Conservation (phyloP, 2,888 invertebrate species). For the Caradrina clavipalpis region DNA sequence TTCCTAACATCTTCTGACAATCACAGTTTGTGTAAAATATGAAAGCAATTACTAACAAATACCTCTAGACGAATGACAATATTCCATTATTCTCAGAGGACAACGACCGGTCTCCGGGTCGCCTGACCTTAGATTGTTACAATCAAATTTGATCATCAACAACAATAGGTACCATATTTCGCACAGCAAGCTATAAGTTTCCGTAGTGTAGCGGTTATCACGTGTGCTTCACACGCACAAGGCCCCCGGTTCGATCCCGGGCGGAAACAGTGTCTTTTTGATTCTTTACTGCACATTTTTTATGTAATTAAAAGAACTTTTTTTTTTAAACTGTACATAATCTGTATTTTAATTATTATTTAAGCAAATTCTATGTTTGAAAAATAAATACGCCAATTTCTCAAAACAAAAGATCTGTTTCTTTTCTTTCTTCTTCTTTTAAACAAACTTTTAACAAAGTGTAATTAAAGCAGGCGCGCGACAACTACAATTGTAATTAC, state of each 20-base stretch:
- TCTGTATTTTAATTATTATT: too few relatives aligned
- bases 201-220: slow-evolving; percentile 95
- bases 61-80: neutral
- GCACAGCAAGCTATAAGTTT: slow-evolving; percentile 77
- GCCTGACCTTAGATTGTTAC: neutral
- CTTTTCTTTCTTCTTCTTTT: too few relatives aligned
- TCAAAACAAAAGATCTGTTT: too few relatives aligned
- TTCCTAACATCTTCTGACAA: slow-evolving; percentile 4
- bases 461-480: neutral
- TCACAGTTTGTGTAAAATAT: slow-evolving; percentile 8
- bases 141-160: neutral
- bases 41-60: neutral
- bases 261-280: slow-evolving; percentile 88
- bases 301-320: too few relatives aligned
- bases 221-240: slow-evolving; percentile 95
- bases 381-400: too few relatives aligned
- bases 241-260: slow-evolving; percentile 93
- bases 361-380: too few relatives aligned
- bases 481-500: slow-evolving; percentile 4
- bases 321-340: too few relatives aligned
- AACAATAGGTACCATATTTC: slow-evolving; percentile 11
- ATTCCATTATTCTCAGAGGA: neutral
- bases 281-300: neutral
- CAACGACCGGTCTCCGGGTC: neutral
- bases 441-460: neutral